Evolutionary conservation across 1,140 invertebrate genomes (phyloP).

Genomic region (Bradysia coprophila): DNA sequence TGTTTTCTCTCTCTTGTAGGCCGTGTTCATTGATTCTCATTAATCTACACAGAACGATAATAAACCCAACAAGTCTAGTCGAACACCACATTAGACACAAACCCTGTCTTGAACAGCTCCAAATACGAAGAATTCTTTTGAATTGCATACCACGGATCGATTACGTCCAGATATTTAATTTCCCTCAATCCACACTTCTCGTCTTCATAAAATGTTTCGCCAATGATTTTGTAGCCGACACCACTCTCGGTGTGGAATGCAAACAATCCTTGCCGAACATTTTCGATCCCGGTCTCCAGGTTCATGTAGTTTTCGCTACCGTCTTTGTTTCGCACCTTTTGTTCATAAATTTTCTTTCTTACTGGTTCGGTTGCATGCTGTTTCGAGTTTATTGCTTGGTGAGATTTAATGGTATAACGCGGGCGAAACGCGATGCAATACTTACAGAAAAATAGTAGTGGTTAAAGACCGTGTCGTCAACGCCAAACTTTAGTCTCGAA

Average conservation of each 20-base stretch:
- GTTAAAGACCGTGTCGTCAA: conserved; percentile 39
- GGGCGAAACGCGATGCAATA: conserved; percentile 1
- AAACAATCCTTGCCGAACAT: conserved; percentile 32
- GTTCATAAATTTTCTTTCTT: conserved; percentile 33
- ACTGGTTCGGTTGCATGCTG: conserved; percentile 37
- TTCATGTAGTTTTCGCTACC: conserved; percentile 27
- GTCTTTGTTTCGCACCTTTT: conserved; percentile 35
- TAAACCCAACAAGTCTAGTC: too few species aligned
- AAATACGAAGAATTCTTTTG: conserved; percentile 36
- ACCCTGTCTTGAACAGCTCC: conserved; percentile 40
- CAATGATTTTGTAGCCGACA: conserved; percentile 37
- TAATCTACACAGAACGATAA: too few species aligned
- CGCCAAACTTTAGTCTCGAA: conserved; percentile 35
- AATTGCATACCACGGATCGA: conserved; percentile 35
- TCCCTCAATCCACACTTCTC: conserved; percentile 46
- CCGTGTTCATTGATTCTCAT: conserved; percentile 37
- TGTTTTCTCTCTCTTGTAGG: conserved; percentile 31
- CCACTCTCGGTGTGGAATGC: conserved; percentile 43
- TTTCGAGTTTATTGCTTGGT: conserved; percentile 6
- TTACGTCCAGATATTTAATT: conserved; percentile 36
- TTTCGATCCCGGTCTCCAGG: conserved; percentile 34
- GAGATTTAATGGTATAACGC: background rate
- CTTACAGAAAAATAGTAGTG: conserved; percentile 40
- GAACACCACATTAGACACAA: too few species aligned
- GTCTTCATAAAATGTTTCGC: conserved; percentile 39